A percentile compares a stretch with the other conserved stretches of the same genome.
These are phyloP conservation scores for Drosophila conformis DNA, from an alignment of 2,888 invertebrate species.

Conservation along the genomic window DNA sequence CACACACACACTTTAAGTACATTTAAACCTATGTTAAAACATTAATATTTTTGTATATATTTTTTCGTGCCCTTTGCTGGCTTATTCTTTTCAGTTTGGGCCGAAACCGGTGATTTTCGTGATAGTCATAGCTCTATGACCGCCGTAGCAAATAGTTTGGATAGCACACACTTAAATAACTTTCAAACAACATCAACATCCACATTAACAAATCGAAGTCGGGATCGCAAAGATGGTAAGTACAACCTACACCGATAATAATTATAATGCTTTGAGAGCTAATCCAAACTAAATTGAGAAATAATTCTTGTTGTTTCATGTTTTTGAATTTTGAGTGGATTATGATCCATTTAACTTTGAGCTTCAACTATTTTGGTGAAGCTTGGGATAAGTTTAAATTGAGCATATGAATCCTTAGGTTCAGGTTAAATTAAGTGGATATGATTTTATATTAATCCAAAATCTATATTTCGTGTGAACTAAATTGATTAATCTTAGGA, in stretches of 20 bases:
- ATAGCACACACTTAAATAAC: slow-evolving; percentile 89
- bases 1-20: slow-evolving; percentile 15
- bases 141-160: slow-evolving; percentile 88
- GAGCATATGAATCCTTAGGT: neutral
- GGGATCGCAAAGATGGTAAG: slow-evolving; percentile 87
- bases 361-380: neutral
- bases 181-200: slow-evolving; percentile 88
- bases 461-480: neutral
- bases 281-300: neutral
- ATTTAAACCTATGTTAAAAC: slow-evolving; percentile 70
- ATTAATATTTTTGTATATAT: slow-evolving; percentile 80
- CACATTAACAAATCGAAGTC: slow-evolving; percentile 89
- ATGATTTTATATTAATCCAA: neutral
- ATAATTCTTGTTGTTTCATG: neutral
- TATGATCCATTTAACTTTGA: neutral
- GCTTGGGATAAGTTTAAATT: neutral
- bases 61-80: slow-evolving; percentile 73
- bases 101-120: slow-evolving; percentile 94
- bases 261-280: neutral
- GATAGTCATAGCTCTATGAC: slow-evolving; percentile 91
- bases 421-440: neutral
- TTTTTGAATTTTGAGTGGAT: no score
- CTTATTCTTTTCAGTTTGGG: slow-evolving; percentile 91
- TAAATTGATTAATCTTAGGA: neutral
- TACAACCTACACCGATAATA: slow-evolving; percentile 46